A percentile compares a stretch with the other conserved stretches of the same genome.
phyloP scores from a whole-genome alignment of 2,113 vertebrate species.

The Campylorhamphus procurvoides region DNA sequence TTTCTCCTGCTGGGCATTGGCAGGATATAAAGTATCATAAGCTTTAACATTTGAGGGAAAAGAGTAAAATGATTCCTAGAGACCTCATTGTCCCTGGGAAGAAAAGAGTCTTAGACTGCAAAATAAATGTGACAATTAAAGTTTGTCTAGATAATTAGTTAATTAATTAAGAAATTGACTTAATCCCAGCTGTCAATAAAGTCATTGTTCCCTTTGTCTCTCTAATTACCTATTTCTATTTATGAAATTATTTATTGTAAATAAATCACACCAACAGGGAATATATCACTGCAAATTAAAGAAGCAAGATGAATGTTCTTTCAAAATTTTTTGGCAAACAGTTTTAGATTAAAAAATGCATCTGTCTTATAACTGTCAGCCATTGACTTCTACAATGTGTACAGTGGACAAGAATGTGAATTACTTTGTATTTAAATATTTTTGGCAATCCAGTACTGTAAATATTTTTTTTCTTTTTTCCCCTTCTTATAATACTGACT shows the following conservation, averaged over 20 bases:
- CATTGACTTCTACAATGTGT: background rate
- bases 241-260: background rate
- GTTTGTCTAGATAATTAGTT: background rate
- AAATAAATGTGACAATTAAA: background rate
- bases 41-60: background rate
- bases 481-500: background rate
- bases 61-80: background rate
- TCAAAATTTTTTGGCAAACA: background rate
- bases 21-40: background rate
- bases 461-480: background rate
- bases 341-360: background rate
- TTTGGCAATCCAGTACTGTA: background rate
- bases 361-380: background rate
- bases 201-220: background rate
- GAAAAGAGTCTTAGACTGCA: background rate
- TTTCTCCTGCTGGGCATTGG: background rate
- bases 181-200: background rate
- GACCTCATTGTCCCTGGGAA: background rate
- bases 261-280: background rate
- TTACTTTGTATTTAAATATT: background rate
- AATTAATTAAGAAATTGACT: background rate
- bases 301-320: background rate
- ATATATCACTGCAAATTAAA: background rate
- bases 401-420: background rate
- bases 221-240: background rate